Evolutionary conservation across 2,888 invertebrate genomes (phyloP).

Genomic region (Leptogaster cylindrica): DNA sequence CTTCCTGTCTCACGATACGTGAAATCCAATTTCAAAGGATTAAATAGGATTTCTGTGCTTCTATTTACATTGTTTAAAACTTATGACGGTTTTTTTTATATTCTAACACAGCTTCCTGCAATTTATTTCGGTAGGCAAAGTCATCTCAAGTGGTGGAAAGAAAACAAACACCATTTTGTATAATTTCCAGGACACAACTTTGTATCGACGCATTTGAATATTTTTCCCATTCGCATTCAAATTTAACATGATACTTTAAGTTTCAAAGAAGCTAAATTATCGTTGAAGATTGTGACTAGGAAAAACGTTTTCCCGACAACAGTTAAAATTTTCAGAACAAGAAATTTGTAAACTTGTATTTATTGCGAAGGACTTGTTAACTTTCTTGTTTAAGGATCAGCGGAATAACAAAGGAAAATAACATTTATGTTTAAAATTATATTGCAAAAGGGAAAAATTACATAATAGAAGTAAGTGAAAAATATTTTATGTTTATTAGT

Average conservation of each 20-base stretch:
- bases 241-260: constrained; percentile 2
- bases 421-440: too few species aligned
- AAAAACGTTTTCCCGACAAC: too few species aligned
- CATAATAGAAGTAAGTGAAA: too few species aligned
- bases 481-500: too few species aligned
- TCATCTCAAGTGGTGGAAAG: background rate
- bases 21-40: constrained; percentile 44
- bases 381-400: too few species aligned
- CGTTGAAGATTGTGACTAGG: background rate
- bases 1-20: background rate
- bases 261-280: background rate
- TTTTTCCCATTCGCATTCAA: constrained; percentile 40
- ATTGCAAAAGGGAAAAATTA: too few species aligned
- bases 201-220: constrained; percentile 38
- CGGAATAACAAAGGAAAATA: too few species aligned
- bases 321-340: too few species aligned
- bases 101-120: background rate
- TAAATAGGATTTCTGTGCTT: constrained; percentile 10
- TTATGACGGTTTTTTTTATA: background rate
- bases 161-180: constrained; percentile 39
- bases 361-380: too few species aligned
- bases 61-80: constrained; percentile 24
- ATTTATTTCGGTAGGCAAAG: constrained; percentile 12
- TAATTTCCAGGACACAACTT: constrained; percentile 43
- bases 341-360: too few species aligned